Percentiles rank a stretch among this genome's conserved stretches.
Evolutionary conservation across 2,113 vertebrate species (phyloP).

Genomic region (Isurus oxyrinchus): DNA sequence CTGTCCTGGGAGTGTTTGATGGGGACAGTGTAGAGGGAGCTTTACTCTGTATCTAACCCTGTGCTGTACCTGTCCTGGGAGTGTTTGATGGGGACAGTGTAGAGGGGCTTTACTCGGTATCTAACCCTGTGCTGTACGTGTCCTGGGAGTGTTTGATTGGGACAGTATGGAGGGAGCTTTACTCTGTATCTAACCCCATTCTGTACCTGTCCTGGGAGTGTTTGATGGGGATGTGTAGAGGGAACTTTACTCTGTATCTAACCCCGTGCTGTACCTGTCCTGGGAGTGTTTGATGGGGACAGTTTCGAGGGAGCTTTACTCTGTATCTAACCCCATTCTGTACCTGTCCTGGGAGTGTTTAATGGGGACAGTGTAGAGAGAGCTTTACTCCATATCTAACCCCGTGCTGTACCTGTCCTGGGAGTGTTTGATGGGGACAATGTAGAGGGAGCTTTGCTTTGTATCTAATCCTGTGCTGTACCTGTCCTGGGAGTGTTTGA

Average conservation of each 20-base stretch:
- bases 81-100: background rate
- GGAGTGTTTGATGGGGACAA: background rate
- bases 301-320: background rate
- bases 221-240: background rate
- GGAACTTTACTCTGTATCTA: background rate
- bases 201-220: too few species aligned
- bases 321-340: background rate
- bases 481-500: background rate
- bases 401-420: background rate
- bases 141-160: background rate
- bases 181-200: too few species aligned
- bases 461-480: background rate
- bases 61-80: background rate
- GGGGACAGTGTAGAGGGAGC: background rate
- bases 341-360: background rate
- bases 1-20: background rate
- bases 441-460: background rate
- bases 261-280: background rate
- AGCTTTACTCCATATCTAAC: background rate
- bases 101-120: background rate
- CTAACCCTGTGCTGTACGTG: background rate
- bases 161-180: background rate
- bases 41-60: background rate
- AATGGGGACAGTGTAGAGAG: background rate
- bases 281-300: background rate